These are phyloP conservation scores for Merodon equestris DNA, from an alignment of 2,888 invertebrate species.

Conservation along the genomic window DNA sequence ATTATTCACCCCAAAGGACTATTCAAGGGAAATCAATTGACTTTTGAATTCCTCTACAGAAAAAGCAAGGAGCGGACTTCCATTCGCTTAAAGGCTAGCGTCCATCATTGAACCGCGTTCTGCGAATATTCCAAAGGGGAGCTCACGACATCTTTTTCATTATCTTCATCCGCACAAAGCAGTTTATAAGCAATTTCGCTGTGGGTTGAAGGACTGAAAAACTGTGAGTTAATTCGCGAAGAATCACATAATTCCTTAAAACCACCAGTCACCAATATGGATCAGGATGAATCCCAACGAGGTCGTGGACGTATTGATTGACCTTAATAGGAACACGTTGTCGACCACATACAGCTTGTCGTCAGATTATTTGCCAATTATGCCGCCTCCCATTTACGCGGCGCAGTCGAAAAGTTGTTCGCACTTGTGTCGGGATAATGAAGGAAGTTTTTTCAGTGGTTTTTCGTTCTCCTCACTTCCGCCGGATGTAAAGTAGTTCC, in stretches of 20 bases:
- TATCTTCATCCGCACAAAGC: no score
- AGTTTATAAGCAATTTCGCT: no score
- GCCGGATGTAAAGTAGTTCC: no score
- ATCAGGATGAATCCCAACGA: neutral
- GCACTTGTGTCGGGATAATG: slow-evolving; percentile 10
- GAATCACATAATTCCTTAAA: neutral
- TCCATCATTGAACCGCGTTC: no score
- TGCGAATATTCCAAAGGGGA: no score
- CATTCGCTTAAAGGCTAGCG: no score
- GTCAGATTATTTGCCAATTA: slow-evolving; percentile 33
- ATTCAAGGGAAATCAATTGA: no score
- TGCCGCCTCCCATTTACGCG: neutral
- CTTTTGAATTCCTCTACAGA: no score
- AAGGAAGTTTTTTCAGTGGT: neutral
- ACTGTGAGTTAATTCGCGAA: slow-evolving; percentile 24
- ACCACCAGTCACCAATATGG: neutral
- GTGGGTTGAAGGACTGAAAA: neutral
- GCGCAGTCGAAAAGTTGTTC: slow-evolving; percentile 12
- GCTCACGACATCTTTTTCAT: no score
- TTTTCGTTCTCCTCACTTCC: no score
- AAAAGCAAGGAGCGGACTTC: no score
- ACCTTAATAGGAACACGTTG: slow-evolving; percentile 30
- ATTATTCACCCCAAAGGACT: no score
- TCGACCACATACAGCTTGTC: slow-evolving; percentile 16
- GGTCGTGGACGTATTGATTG: slow-evolving; percentile 21